Evolutionary conservation across 2,113 vertebrate genomes (phyloP), one percentile per base, ranked within the genome.

Genomic region (Cephalopholis sonnerati): DNA sequence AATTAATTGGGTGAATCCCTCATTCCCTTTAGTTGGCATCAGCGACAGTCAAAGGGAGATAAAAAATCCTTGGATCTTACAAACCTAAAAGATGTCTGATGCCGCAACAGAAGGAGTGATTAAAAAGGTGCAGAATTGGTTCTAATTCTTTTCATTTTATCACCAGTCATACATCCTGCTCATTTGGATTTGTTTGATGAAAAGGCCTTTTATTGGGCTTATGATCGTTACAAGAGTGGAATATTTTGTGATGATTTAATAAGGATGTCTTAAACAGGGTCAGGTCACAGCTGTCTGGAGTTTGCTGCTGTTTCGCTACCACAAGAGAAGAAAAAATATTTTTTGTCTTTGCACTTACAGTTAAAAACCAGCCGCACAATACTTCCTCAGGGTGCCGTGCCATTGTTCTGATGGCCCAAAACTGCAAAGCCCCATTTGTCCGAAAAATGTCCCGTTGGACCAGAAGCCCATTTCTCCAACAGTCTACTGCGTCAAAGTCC

Each of bases 1-100:
- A 89, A 92, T 94, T 90, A 93, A 93, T 88, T 91, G 90, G 86
- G 86, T 83, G 90, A 93, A 91, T 93, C 88, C 63, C 82, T 88
- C 83, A 67, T 85, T 91, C 77, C 80, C 81, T 90, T 90, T 59
- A 78, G 74, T 51, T 92, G 89, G 85, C 91, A 88, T 85, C 86
- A 78, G 82, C 24, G 80, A 79, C 85, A 84, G 84, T 91, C 81
- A 93, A 86, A 92, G 74, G 75, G 63, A 87, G 88, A 93, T 90
- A 41, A 75, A 89, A 83, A 86, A 87, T 44, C 54, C 63, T 87
- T 76, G 68, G 85, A 90, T 89, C 82, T 79, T 73, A 59, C 46
- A 78, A 82, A 86, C 63, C 51, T 53, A 66, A 88, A 83, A 83
- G 72, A 86, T 39, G 69, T 88, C 80, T 88, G 79, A 90, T 82